Evolutionary conservation across 2,113 vertebrate species (phyloP), one percentile per base, ranked within the genome.

Genomic region (Haemorhous mexicanus): DNA sequence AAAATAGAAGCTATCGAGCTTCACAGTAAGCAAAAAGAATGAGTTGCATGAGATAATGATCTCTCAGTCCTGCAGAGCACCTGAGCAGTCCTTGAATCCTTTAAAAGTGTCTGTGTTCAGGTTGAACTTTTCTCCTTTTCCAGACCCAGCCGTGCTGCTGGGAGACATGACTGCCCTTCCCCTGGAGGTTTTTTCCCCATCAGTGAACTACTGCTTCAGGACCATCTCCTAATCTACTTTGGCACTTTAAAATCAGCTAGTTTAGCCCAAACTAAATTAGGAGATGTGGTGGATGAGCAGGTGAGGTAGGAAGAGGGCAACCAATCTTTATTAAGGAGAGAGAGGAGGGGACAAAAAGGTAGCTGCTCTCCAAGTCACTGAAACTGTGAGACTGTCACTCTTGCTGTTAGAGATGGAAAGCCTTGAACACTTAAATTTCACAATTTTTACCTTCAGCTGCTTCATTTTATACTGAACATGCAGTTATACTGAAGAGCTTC

Each of bases 21-120:
- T 90, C 83, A 53, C 49, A 82, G 76, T 77, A 70, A 81, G 85
- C 39, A 78, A 84, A 93, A 97, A 44, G 75, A 87, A 94, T 90
- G 78, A 92, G 59, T 66, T 33, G 20, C 21, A 81, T 11, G 49
- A 85, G 76, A 83, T 91, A 83, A 74, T 77, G 80, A 91, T 85
- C 92, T 84, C 67, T 33, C 37, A 47, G 56, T 89, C 64, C 80
- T 62, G 44, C 56, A 84, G 49, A 88, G 41, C 90, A 85, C 82
- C 87, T 80, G 70, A 79, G 55, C 58, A 69, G 84, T 50, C 89
- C 78, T 39, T 47, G 55, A 88, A 62, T 15, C n/a, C 32, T 80
- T 76, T 77, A 32, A 66, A 74, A 77, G 43, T 7, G 18, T 18
- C 32, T 41, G 27, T 5, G 0, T 4, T 44, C 24, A 10, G 5